phyloP scores from a whole-genome alignment of 2,888 invertebrate genomes.

The Harpalus rufipes region DNA sequence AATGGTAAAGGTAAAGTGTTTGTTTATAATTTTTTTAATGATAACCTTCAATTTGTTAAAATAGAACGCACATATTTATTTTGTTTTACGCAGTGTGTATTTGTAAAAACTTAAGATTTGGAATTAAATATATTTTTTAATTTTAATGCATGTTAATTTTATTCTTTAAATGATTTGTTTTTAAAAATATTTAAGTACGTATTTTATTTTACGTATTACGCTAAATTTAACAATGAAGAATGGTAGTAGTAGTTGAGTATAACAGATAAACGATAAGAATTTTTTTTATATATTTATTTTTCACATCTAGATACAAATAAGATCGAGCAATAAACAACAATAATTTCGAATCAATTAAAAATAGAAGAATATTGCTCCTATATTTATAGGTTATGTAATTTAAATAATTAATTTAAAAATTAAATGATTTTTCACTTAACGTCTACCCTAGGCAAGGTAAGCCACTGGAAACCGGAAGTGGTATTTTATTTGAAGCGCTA shows the following conservation, averaged over 20 bases:
- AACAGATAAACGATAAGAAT: neutral
- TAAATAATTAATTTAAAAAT: too few relatives aligned
- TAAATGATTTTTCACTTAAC: too few relatives aligned
- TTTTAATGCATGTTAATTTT: constrained; percentile 19
- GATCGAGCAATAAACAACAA: neutral
- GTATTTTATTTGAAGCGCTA: too few relatives aligned
- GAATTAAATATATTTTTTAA: neutral
- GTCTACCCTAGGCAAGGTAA: too few relatives aligned
- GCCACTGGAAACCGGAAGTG: too few relatives aligned
- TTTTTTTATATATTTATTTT: constrained; percentile 28
- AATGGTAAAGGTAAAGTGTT: constrained; percentile 65
- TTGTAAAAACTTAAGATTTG: neutral
- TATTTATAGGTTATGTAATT: too few relatives aligned
- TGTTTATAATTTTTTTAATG: constrained; percentile 40
- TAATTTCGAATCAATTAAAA: neutral
- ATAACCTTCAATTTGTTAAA: constrained; percentile 62
- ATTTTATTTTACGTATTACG: neutral
- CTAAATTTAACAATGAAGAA: neutral
- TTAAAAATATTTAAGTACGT: neutral
- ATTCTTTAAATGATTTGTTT: neutral
- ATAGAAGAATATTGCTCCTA: neutral
- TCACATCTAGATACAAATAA: neutral
- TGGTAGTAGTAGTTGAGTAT: neutral
- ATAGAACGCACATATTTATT: constrained; percentile 54
- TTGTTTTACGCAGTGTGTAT: constrained; percentile 25